Conservation (phyloP, 2,888 invertebrate genomes). For the Hypercompe scribonia region DNA sequence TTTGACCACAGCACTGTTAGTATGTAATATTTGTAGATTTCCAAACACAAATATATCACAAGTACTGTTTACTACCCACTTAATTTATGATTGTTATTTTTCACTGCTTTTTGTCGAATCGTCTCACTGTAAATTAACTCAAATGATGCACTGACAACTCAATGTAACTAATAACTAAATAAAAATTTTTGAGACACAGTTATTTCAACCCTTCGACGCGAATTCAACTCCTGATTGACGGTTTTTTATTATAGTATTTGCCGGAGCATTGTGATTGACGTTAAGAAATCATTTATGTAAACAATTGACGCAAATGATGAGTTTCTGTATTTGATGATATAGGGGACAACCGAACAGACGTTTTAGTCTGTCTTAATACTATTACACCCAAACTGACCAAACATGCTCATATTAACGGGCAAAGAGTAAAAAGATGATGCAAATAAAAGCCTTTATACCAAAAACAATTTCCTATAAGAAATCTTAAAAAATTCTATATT, state of each 20-base stretch:
- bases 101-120: background rate
- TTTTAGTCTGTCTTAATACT: background rate
- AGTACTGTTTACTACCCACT: background rate
- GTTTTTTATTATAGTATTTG: background rate
- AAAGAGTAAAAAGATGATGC: too few relatives aligned
- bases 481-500: background rate
- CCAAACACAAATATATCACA: background rate
- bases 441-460: too few relatives aligned
- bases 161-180: background rate
- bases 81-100: background rate
- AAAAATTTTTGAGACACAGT: background rate
- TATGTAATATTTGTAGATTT: background rate
- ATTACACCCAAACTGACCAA: background rate
- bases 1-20: background rate
- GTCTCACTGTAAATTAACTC: background rate
- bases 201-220: background rate
- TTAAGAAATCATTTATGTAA: background rate
- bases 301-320: background rate
- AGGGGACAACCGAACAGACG: background rate
- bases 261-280: conserved; percentile 16
- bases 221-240: background rate
- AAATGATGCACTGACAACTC: background rate
- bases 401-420: too few relatives aligned
- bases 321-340: too few relatives aligned
- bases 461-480: too few relatives aligned